Evolutionary conservation across 2,113 vertebrate species (phyloP).

Genomic region (Alligator mississippiensis): DNA sequence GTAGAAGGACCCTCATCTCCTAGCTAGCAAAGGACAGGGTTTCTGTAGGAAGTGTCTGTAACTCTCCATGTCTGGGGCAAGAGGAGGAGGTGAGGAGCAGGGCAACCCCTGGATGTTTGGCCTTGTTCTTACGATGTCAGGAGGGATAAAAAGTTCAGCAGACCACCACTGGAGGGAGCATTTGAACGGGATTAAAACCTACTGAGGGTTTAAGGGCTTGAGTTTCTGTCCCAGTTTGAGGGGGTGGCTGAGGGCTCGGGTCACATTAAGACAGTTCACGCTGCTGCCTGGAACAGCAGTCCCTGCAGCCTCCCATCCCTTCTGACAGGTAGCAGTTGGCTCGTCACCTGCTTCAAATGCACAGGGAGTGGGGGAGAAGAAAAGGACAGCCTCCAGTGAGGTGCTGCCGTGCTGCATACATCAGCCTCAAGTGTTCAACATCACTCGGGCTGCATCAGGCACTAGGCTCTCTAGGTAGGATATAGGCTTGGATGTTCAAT

Average conservation of each 20-base stretch:
- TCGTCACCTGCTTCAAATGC: too few relatives aligned
- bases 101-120: rapidly evolving
- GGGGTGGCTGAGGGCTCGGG: background rate
- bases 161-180: slow-evolving; percentile 66
- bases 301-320: too few relatives aligned
- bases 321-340: too few relatives aligned
- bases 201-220: background rate
- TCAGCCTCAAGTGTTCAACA: background rate
- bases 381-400: background rate
- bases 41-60: background rate
- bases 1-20: background rate
- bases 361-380: background rate
- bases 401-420: background rate
- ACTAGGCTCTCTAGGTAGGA: too few relatives aligned
- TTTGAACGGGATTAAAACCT: slow-evolving; percentile 26
- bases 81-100: background rate
- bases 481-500: too few relatives aligned
- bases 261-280: background rate
- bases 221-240: background rate
- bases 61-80: background rate
- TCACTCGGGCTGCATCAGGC: too few relatives aligned
- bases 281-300: background rate
- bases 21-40: background rate
- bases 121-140: background rate
- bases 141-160: background rate